Evolutionary conservation across 1,140 invertebrate genomes (phyloP).

Genomic region (Drosophila equinoxialis): DNA sequence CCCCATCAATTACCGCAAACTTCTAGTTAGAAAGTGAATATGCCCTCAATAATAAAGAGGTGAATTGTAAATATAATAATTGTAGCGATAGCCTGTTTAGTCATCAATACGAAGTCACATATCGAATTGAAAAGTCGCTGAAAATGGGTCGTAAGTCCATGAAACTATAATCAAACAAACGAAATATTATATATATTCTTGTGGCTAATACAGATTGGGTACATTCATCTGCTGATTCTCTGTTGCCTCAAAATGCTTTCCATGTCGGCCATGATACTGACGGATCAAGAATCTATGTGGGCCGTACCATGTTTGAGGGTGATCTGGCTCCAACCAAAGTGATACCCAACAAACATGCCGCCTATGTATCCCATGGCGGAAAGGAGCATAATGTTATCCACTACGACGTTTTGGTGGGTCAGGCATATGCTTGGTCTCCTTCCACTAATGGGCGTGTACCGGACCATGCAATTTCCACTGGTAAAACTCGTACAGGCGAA

Average conservation of each 20-base stretch:
- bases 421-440: background rate
- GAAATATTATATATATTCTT: too few relatives aligned
- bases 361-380: background rate
- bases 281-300: background rate
- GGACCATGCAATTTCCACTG: background rate
- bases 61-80: too few relatives aligned
- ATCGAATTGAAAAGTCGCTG: too few relatives aligned
- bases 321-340: background rate
- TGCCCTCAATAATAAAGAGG: too few relatives aligned
- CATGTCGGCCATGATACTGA: background rate
- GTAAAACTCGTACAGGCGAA: background rate
- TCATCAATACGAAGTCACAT: too few relatives aligned
- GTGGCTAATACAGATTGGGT: constrained; percentile 52
- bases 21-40: too few relatives aligned
- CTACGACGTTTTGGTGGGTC: background rate
- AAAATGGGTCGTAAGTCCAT: too few relatives aligned
- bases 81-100: too few relatives aligned
- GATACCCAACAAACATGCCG: background rate
- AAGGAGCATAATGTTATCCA: background rate
- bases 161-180: too few relatives aligned
- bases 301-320: background rate
- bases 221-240: constrained; percentile 42
- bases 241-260: background rate
- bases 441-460: background rate
- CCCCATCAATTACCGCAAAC: too few relatives aligned